Evolutionary conservation across 2,797 vertebrate species (phyloP), one percentile per base, ranked within the genome.

Genomic region (Sebastes oblongus): DNA sequence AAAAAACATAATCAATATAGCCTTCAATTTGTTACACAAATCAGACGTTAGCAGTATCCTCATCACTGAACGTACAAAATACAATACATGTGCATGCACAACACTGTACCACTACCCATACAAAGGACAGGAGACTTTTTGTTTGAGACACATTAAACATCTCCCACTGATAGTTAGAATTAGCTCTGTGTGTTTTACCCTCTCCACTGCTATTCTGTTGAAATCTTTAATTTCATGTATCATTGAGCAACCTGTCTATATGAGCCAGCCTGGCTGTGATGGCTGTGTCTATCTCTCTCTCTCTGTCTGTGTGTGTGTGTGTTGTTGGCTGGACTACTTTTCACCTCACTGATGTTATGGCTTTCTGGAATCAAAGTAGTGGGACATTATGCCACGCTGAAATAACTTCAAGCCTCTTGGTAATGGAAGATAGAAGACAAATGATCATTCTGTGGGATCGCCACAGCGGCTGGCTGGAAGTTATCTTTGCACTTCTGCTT

Each of bases 181-280:
- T 88, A 89, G 90, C 91, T 90, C 72, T 89, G 84, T 90, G 89
- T 90, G 84, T 90, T 92, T 91, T 88, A 86, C 82, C 72, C 90
- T 91, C 90, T 90, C 83, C 90, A 78, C 74, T 85, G 88, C 83
- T 85, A 72, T 86, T 93, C 78, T 84, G 84, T 77, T 87, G 77
- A 91, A 91, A 91, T 94, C 93, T 91, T 94, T 94, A 93, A 96
- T 95, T 95, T 95, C 91, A 96, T 95, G 94, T 93, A 86, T 95
- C 94, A 94, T 95, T 96, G 94, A 94, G 87, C 93, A 91, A 90
- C 89, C 89, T 92, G 90, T 94, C 90, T 88, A 81, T 90, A 88
- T 74, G 82, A 91, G 88, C 83, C 89, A 87, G 82, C 70, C 85
- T 81, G 87, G 69, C 74, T 85, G 70, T 84, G 83, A 89, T 86